These are phyloP conservation scores for Plectus sambesii DNA, from an alignment of 1,140 invertebrate genomes.

Conservation along the genomic window DNA sequence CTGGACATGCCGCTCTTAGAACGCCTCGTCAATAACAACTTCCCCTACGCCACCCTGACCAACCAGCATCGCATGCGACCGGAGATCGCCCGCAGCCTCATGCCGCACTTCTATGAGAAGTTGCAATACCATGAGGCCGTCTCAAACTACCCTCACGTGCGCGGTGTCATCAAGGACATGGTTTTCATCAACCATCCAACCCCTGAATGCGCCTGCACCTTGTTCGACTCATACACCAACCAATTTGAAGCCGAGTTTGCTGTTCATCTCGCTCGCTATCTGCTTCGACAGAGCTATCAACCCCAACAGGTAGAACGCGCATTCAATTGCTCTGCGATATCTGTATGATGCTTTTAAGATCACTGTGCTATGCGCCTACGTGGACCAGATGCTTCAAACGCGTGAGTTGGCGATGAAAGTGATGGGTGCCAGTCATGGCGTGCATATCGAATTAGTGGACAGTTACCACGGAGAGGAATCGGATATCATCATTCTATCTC, in stretches of 20 bases:
- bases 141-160: constrained; percentile 33
- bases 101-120: constrained; percentile 47
- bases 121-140: constrained; percentile 44
- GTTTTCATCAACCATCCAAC: constrained; percentile 46
- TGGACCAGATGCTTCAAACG: constrained; percentile 45
- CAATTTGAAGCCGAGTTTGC: constrained; percentile 45
- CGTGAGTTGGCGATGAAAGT: constrained; percentile 20
- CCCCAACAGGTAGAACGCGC: constrained; percentile 13
- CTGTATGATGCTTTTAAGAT: constrained; percentile 38
- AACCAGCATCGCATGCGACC: constrained; percentile 50
- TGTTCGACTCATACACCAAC: constrained; percentile 45
- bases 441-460: constrained; percentile 59
- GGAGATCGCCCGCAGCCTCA: constrained; percentile 44
- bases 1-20: constrained; percentile 42
- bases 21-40: constrained; percentile 34
- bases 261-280: constrained; percentile 41
- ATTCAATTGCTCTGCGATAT: constrained; percentile 3
- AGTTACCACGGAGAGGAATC: constrained; percentile 76
- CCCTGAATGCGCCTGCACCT: constrained; percentile 35
- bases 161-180: constrained; percentile 45
- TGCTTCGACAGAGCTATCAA: constrained; percentile 46
- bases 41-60: constrained; percentile 41
- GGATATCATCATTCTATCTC: constrained; percentile 67
- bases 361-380: constrained; percentile 48
- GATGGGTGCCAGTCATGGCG: constrained; percentile 25